Evolutionary conservation across 2,113 vertebrate species (phyloP).

Genomic region (Coptodon rendalli): DNA sequence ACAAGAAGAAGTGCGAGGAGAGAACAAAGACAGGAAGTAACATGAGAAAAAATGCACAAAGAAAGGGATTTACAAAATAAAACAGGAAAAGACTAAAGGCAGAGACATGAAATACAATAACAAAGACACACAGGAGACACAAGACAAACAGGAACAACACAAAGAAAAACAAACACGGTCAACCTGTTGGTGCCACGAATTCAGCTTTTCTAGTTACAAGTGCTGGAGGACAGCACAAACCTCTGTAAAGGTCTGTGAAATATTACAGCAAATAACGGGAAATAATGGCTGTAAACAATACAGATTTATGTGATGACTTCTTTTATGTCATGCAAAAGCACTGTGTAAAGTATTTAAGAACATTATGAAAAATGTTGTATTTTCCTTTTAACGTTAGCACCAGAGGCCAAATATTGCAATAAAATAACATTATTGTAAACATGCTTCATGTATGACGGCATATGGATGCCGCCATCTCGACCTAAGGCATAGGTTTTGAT

Average conservation of each 20-base stretch:
- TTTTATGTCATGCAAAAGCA: not conserved
- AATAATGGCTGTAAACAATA: not conserved
- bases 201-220: not conserved
- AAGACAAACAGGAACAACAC: not conserved
- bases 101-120: not conserved
- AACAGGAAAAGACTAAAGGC: not conserved
- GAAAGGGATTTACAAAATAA: not conserved
- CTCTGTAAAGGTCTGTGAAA: not conserved
- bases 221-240: not conserved
- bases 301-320: not conserved
- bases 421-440: slow-evolving; percentile 14
- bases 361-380: not conserved
- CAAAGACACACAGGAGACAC: not conserved
- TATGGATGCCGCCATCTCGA: slow-evolving; percentile 24
- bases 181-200: not conserved
- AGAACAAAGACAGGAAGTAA: not conserved
- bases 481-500: slow-evolving; percentile 48
- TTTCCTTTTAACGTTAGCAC: not conserved
- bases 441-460: slow-evolving; percentile 27
- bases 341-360: not conserved
- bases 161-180: not conserved
- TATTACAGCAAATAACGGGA: not conserved
- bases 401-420: not conserved
- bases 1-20: not conserved
- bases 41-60: not conserved